Conservation (phyloP, 2,797 vertebrate genomes). For the Alcedo quadribrachys region DNA sequence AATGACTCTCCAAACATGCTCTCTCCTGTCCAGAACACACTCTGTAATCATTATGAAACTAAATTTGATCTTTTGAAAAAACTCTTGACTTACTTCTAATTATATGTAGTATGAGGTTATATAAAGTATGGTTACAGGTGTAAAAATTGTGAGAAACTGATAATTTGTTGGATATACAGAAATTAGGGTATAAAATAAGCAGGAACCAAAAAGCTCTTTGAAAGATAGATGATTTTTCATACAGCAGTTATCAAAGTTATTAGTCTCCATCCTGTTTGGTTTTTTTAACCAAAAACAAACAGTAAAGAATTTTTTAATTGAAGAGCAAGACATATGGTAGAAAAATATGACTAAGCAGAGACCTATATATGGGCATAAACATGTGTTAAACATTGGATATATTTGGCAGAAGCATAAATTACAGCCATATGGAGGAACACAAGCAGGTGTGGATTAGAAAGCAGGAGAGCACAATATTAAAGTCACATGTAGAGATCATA, state of each 20-base stretch:
- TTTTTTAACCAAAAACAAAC: neutral
- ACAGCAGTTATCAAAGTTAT: neutral
- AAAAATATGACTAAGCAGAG: conserved; percentile 41
- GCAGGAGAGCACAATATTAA: neutral
- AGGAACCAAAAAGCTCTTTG: neutral
- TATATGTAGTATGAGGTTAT: neutral
- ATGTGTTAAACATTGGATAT: neutral
- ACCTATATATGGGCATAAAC: neutral
- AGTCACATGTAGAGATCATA: neutral
- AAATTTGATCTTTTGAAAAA: neutral
- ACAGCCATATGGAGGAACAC: conserved; percentile 1
- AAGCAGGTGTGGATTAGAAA: conserved; percentile 9
- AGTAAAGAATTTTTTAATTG: neutral
- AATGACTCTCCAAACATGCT: neutral
- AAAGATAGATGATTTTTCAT: neutral
- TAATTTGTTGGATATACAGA: neutral
- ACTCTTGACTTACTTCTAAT: neutral
- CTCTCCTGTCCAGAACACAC: neutral
- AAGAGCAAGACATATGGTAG: conserved; percentile 16
- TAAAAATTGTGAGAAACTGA: neutral
- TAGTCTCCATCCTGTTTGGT: neutral
- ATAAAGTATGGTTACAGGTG: neutral
- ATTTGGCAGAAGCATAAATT: conserved; percentile 12
- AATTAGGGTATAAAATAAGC: neutral
- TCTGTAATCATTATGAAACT: neutral